Evolutionary conservation across 1,140 invertebrate species (phyloP).

Genomic region (Cherax quadricarinatus): DNA sequence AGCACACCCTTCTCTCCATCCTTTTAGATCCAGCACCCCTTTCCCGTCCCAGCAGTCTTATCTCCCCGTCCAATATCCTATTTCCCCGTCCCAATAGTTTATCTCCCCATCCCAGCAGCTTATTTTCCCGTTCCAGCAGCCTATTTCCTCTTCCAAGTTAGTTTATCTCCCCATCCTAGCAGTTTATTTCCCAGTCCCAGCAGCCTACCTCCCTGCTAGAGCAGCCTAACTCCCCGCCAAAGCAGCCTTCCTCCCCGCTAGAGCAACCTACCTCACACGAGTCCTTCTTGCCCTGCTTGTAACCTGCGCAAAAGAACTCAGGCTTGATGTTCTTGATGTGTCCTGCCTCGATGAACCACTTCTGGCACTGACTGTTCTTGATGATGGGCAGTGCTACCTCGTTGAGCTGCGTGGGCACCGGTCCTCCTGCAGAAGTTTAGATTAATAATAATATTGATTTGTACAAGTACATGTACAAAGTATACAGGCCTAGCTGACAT

Average conservation of each 20-base stretch:
- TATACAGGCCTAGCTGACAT: too few relatives aligned
- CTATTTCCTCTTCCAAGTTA: slow-evolving; percentile 30
- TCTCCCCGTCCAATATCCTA: not conserved
- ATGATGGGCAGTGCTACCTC: slow-evolving; percentile 95
- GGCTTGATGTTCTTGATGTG: slow-evolving; percentile 91
- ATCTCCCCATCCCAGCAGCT: not conserved
- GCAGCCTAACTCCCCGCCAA: slow-evolving; percentile 76
- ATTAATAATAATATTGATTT: too few relatives aligned
- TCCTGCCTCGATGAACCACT: slow-evolving; percentile 94
- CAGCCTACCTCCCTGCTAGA: slow-evolving; percentile 36
- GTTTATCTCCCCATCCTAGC: slow-evolving; percentile 76
- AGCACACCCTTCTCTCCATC: too few relatives aligned
- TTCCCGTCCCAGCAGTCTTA: too few relatives aligned
- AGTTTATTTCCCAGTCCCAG: not conserved
- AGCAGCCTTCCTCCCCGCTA: not conserved
- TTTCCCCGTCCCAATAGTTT: not conserved
- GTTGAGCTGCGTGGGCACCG: slow-evolving; percentile 91
- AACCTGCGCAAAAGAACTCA: slow-evolving; percentile 96
- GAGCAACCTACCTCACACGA: slow-evolving; percentile 89
- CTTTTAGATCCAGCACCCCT: too few relatives aligned
- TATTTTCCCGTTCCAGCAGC: not conserved
- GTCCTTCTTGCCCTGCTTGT: slow-evolving; percentile 93
- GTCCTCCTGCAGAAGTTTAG: slow-evolving; percentile 81
- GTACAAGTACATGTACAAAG: too few relatives aligned
- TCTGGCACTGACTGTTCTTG: slow-evolving; percentile 92